Evolutionary conservation across 2,888 invertebrate species (phyloP), one percentile per base, ranked within the genome.

Genomic region (Apotomis betuletana): DNA sequence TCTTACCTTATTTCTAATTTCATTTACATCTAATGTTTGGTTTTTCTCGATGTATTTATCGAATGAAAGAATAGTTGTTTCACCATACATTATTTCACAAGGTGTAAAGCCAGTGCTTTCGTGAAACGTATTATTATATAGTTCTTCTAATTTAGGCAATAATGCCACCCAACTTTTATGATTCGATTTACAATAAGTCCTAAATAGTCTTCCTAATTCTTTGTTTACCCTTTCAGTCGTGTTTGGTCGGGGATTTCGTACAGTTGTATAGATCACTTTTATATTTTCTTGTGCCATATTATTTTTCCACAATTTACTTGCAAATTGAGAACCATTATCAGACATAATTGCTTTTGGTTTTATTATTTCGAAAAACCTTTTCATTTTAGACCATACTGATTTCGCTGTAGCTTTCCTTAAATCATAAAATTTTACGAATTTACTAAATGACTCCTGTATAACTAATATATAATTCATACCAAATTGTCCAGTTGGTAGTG

Each of bases 381-480:
- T 60, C 52, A 68, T 44, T 27, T 68, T 68, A 0, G 41, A 3
- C 8, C 60, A 54, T 9, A 68, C 68, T 9, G 68, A 60, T n/a
- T 44, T 51, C 5, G 68, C 41, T 27, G 60, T 52, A 12, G 68
- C 68, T 46, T 61, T 68, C 8, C 9, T 52, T 27, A 68, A 9
- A 27, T 54, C 54, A 15, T 68, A 68, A 9, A 68, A 44, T 27
- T 68, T 68, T 2, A 68, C 60, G n/a, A 61, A 61, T 54, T 77
- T 77, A 51, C 77, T 77, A 52, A 76, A 77, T 0, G 77, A 52
- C 46, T 77, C 77, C 15, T 76, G 77, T 0, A 77, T n/a, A 0
- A 76, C 76, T 36, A 77, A 59, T 12, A 77, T 76, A 58, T 74
- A 77, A 0, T 38, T 44, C 12, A 51, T n/a, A 3, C 78, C 78